These are phyloP conservation scores for Amphiura filiformis DNA, from an alignment of 35 echinoderm and acorn worm species.

Conservation along the genomic window DNA sequence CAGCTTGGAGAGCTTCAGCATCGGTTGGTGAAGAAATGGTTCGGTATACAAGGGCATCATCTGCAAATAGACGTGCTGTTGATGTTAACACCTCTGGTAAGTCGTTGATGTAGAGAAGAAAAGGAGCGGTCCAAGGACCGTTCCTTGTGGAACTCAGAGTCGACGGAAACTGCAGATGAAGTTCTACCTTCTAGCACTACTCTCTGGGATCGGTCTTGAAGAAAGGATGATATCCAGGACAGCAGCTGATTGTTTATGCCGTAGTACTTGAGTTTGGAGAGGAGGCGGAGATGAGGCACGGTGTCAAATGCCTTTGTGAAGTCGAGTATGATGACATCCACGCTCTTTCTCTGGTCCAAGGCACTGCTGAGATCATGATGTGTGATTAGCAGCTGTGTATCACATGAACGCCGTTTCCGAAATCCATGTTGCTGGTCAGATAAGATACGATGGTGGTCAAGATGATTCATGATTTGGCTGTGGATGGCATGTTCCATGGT, in stretches of 20 bases:
- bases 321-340: constrained; percentile 23
- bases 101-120: constrained; percentile 21
- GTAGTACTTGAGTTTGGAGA: constrained; percentile 34
- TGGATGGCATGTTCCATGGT: constrained; percentile 21
- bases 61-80: constrained; percentile 19
- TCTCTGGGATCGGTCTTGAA: constrained; percentile 7
- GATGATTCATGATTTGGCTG: constrained; percentile 25
- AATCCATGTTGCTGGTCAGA: constrained; percentile 37
- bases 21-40: constrained; percentile 16
- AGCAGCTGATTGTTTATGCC: constrained; percentile 13
- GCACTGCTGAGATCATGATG: constrained; percentile 2
- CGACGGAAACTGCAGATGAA: constrained; percentile 1
- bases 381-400: constrained; percentile 16
- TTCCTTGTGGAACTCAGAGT: constrained; percentile 15
- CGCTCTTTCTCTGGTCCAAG: not conserved
- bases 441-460: constrained; percentile 16
- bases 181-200: constrained; percentile 13
- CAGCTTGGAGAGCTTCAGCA: not conserved
- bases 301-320: constrained; percentile 30
- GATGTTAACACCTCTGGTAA: not conserved
- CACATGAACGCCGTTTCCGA: constrained; percentile 17
- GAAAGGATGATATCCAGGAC: constrained; percentile 9
- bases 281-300: constrained; percentile 7
- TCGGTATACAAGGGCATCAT: constrained; percentile 3
- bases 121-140: constrained; percentile 8